Evolutionary conservation across 2,797 vertebrate genomes (phyloP).

Genomic region (Heliangelus exortis): DNA sequence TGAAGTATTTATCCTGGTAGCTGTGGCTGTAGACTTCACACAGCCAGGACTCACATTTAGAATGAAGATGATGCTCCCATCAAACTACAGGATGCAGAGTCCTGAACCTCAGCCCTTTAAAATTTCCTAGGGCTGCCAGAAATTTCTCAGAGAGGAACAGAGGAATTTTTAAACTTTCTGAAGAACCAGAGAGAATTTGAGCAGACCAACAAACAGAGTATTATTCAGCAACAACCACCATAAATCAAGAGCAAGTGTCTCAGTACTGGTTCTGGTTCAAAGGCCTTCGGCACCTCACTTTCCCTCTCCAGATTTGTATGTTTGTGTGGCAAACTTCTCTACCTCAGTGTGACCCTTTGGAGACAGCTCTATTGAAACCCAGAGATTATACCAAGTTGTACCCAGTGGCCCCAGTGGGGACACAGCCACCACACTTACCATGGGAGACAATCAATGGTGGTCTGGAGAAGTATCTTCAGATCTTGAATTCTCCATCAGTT

Average conservation of each 20-base stretch:
- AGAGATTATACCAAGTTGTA: neutral
- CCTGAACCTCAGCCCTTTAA: neutral
- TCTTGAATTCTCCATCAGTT: neutral
- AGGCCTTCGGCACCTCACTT: neutral
- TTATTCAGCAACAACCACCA: neutral
- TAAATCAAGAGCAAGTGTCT: neutral
- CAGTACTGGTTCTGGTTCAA: neutral
- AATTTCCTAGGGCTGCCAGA: neutral
- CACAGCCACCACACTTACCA: neutral
- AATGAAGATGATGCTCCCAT: neutral
- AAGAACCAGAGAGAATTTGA: neutral
- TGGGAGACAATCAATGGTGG: neutral
- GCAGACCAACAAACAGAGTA: neutral
- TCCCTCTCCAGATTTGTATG: neutral
- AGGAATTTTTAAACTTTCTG: neutral
- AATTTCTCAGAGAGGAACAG: neutral
- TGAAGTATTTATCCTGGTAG: neutral
- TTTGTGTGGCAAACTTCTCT: neutral
- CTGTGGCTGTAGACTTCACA: neutral
- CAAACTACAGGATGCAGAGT: neutral
- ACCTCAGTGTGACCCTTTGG: neutral
- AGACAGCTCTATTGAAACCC: neutral
- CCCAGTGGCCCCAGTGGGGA: neutral
- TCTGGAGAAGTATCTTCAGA: neutral
- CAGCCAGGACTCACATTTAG: neutral